A percentile compares a stretch with the other conserved stretches of the same genome.
Conservation (phyloP, 2,888 invertebrate genomes). For the Phyllotreta cruciferae region DNA sequence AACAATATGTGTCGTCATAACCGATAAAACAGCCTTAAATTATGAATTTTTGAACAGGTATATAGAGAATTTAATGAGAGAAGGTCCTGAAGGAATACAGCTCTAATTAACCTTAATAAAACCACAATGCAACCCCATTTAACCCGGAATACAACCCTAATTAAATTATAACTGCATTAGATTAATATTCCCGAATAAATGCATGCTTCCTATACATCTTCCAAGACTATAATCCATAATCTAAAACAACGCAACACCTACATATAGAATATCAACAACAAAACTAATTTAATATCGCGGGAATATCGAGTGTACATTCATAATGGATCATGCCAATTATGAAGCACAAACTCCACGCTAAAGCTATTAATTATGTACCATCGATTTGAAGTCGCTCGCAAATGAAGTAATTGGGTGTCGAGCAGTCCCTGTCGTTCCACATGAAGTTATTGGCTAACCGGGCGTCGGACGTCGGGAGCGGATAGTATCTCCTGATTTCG, state of each 20-base stretch:
- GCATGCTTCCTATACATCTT: neutral
- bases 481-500: constrained; percentile 74
- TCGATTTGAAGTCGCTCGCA: constrained; percentile 75
- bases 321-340: too few relatives aligned
- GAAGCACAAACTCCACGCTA: neutral
- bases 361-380: constrained; percentile 61
- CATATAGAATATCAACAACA: neutral
- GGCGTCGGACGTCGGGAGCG: constrained; percentile 62
- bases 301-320: neutral
- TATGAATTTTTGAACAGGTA: too few relatives aligned
- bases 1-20: too few relatives aligned
- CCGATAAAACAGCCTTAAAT: too few relatives aligned
- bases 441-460: constrained; percentile 68
- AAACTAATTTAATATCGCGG: too few relatives aligned
- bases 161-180: too few relatives aligned
- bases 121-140: too few relatives aligned
- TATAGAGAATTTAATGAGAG: too few relatives aligned
- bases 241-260: neutral
- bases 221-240: neutral
- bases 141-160: too few relatives aligned
- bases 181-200: neutral
- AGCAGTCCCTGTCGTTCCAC: constrained; percentile 85
- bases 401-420: constrained; percentile 75
- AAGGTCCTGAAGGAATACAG: too few relatives aligned
- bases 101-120: too few relatives aligned